These are phyloP conservation scores for Drosophila limbata DNA, from an alignment of 2,888 invertebrate genomes.

Conservation along the genomic window DNA sequence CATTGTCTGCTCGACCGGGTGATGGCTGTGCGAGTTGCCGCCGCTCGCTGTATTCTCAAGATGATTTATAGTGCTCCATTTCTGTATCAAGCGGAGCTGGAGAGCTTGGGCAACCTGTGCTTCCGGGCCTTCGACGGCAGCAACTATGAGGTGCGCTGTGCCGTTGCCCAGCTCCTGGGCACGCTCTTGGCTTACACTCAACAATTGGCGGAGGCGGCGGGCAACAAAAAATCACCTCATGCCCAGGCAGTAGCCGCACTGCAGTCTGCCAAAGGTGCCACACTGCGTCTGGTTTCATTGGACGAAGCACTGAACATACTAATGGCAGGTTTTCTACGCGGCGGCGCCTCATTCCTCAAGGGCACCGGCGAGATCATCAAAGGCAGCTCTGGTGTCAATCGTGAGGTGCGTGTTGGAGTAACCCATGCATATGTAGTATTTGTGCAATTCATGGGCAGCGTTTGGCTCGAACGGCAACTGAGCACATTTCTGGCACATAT, in stretches of 20 bases:
- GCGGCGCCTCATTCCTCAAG: constrained; percentile 97
- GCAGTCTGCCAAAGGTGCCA: constrained; percentile 76
- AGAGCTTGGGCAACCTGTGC: constrained; percentile 95
- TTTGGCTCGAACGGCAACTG: constrained; percentile 97
- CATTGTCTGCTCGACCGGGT: constrained; percentile 96
- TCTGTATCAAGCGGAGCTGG: constrained; percentile 94
- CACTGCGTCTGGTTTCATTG: constrained; percentile 88
- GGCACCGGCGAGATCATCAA: constrained; percentile 98
- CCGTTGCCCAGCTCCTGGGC: constrained; percentile 96
- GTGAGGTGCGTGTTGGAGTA: constrained; percentile 98
- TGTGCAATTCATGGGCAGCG: constrained; percentile 95
- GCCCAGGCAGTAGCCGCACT: constrained; percentile 53
- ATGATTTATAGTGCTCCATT: constrained; percentile 95
- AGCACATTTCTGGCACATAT: constrained; percentile 94
- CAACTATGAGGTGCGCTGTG: constrained; percentile 96
- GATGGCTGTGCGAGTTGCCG: constrained; percentile 96
- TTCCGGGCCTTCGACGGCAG: constrained; percentile 96
- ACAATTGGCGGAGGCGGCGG: constrained; percentile 87
- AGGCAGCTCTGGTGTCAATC: constrained; percentile 95
- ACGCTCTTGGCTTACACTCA: constrained; percentile 90
- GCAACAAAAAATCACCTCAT: constrained; percentile 76
- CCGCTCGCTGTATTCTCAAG: constrained; percentile 95
- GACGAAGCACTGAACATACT: constrained; percentile 96
- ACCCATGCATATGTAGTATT: constrained; percentile 99
- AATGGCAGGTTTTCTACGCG: constrained; percentile 96